Conservation (phyloP, 2,888 invertebrate genomes). For the Hyles lineata region DNA sequence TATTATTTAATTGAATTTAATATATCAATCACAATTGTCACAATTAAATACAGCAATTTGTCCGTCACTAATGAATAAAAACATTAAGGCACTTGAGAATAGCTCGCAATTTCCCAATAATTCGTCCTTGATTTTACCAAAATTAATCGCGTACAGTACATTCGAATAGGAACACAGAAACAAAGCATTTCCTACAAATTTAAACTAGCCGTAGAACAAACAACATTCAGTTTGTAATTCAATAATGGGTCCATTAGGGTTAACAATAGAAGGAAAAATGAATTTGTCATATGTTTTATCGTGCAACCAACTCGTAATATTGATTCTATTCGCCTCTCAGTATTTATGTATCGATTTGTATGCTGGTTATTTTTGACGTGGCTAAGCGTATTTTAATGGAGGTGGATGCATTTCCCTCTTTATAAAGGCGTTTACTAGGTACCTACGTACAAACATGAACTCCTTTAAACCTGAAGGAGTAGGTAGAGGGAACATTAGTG, state of each 20-base stretch:
- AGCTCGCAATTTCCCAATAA: too few species aligned
- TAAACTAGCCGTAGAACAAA: background rate
- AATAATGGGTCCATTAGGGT: slow-evolving; percentile 2
- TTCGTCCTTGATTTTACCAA: too few species aligned
- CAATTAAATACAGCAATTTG: too few species aligned
- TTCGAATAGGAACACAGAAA: too few species aligned
- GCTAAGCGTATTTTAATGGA: background rate
- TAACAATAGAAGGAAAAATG: slow-evolving; percentile 10
- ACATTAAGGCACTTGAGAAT: too few species aligned
- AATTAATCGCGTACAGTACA: too few species aligned
- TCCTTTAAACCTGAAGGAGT: too few species aligned
- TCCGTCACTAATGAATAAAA: too few species aligned
- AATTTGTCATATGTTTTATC: background rate
- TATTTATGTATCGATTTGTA: background rate
- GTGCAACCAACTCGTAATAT: slow-evolving; percentile 5
- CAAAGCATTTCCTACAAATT: background rate
- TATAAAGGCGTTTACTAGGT: background rate
- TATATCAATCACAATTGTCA: too few species aligned
- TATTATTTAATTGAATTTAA: too few species aligned
- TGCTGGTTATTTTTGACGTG: background rate
- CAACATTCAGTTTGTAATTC: background rate
- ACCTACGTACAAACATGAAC: too few species aligned
- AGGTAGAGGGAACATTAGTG: too few species aligned
- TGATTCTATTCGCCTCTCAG: slow-evolving; percentile 1
- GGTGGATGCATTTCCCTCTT: background rate